A percentile compares a stretch with the other conserved stretches of the same genome.
These are phyloP conservation scores for Drymodes brunneopygia DNA, from an alignment of 2,113 vertebrate species.

Conservation along the genomic window DNA sequence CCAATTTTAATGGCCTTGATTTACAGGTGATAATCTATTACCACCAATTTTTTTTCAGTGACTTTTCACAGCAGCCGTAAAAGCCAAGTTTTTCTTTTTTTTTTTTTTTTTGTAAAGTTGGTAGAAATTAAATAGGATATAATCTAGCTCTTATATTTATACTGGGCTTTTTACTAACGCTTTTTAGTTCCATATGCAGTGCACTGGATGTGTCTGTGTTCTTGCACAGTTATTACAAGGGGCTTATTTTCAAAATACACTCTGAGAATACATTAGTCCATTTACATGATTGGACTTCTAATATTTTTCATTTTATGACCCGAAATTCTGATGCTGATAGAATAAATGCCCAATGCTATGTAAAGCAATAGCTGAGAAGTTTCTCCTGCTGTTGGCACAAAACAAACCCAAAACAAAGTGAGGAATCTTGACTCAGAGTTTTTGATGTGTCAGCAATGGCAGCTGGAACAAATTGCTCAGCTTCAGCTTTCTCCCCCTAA, in stretches of 20 bases:
- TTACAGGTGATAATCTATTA: background rate
- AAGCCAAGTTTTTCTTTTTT: too few relatives aligned
- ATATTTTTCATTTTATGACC: background rate
- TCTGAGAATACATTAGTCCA: background rate
- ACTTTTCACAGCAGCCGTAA: background rate
- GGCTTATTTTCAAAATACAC: background rate
- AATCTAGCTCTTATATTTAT: background rate
- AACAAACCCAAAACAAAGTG: background rate
- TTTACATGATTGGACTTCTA: background rate
- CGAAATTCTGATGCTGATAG: background rate
- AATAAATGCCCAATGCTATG: background rate
- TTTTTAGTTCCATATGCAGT: background rate
- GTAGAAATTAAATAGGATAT: background rate
- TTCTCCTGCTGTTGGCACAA: background rate
- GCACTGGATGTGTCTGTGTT: background rate
- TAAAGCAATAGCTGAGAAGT: background rate
- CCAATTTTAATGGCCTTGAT: background rate
- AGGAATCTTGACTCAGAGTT: background rate
- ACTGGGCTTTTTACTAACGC: background rate
- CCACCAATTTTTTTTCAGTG: background rate
- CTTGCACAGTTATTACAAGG: background rate
- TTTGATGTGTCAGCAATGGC: background rate
- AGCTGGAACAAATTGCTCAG: background rate
- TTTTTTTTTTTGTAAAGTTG: background rate
- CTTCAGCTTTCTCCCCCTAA: background rate